Conservation (phyloP, 2,113 vertebrate genomes). For the Eulemur rufifrons region DNA sequence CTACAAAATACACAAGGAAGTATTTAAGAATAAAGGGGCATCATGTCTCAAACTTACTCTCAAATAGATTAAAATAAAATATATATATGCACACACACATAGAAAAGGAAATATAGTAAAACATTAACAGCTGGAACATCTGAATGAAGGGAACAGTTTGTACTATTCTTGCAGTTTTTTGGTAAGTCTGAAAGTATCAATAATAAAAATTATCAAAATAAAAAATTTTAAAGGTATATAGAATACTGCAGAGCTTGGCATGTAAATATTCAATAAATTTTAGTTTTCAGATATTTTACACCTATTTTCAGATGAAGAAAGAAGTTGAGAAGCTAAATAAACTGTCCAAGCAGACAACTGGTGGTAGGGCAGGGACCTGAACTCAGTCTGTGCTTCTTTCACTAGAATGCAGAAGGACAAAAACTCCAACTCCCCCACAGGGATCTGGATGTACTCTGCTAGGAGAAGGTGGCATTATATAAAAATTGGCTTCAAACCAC, state of each 20-base stretch:
- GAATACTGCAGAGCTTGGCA: background rate
- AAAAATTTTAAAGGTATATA: background rate
- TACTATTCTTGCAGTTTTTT: background rate
- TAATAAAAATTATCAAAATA: slow-evolving; percentile 16
- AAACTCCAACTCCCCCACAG: background rate
- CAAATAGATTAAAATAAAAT: background rate
- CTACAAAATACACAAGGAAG: background rate
- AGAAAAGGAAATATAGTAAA: background rate
- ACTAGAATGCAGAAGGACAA: background rate
- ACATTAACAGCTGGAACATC: background rate
- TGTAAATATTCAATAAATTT: background rate
- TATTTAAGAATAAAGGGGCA: background rate
- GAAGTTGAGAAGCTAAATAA: background rate
- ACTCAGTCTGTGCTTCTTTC: background rate
- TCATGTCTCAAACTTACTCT: background rate
- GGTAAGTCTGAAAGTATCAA: background rate
- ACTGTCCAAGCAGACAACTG: background rate
- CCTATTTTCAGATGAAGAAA: slow-evolving; percentile 12
- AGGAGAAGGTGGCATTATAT: background rate
- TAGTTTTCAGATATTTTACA: background rate
- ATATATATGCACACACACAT: background rate
- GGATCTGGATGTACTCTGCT: background rate
- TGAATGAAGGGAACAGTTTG: background rate
- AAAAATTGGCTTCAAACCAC: background rate
- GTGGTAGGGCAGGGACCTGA: background rate